Percentiles rank a stretch among this genome's conserved stretches.
Conservation (phyloP, 2,797 vertebrate genomes). For the Neosilurus mollespiculum region DNA sequence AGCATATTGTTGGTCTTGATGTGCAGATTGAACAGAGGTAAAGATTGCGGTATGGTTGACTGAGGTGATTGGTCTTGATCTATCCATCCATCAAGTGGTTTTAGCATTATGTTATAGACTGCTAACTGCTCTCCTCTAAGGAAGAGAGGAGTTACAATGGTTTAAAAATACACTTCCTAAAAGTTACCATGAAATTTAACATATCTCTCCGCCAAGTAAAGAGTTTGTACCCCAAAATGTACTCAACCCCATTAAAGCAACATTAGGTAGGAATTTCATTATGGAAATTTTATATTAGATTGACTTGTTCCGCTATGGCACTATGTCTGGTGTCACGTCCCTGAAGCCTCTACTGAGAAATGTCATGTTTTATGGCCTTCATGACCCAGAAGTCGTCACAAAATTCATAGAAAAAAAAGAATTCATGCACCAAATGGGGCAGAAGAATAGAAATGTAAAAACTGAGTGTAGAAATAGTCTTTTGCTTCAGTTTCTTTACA, state of each 20-base stretch:
- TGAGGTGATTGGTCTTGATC: background rate
- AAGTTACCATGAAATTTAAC: background rate
- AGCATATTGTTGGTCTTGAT: background rate
- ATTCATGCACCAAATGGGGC: too few relatives aligned
- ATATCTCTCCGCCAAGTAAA: background rate
- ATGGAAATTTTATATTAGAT: too few relatives aligned
- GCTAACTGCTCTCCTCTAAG: background rate
- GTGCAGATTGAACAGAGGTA: background rate
- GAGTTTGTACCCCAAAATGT: background rate
- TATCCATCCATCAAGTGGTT: background rate
- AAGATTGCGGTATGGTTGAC: background rate
- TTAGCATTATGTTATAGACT: background rate
- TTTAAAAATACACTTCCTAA: background rate
- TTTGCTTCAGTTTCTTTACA: too few relatives aligned
- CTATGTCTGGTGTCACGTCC: too few relatives aligned
- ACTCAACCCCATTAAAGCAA: background rate
- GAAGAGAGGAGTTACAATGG: background rate
- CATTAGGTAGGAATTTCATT: too few relatives aligned
- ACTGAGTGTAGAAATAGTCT: too few relatives aligned
- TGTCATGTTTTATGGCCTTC: too few relatives aligned
- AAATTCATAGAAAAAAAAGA: too few relatives aligned
- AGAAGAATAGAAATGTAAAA: too few relatives aligned
- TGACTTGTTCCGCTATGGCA: too few relatives aligned
- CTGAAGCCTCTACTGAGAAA: too few relatives aligned
- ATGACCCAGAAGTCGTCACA: too few relatives aligned